phyloP scores from a whole-genome alignment of 2,113 vertebrate species.

The Choloepus hoffmanni region DNA sequence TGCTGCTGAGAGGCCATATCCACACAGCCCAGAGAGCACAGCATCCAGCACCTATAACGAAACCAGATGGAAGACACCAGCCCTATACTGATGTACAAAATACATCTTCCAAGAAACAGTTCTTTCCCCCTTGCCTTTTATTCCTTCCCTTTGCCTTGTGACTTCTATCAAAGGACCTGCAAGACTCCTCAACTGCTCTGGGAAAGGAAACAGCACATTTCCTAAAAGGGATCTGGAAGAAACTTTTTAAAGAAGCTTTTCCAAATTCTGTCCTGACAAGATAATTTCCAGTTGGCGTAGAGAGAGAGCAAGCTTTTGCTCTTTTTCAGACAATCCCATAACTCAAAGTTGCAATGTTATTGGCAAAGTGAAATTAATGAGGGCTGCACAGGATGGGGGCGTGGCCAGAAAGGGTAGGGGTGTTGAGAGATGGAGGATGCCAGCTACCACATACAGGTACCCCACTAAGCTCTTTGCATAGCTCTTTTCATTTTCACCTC shows the following conservation, averaged over 20 bases:
- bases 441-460: neutral
- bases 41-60: neutral
- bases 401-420: neutral
- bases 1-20: neutral
- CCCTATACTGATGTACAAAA: neutral
- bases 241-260: neutral
- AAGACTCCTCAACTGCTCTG: neutral
- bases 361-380: conserved; percentile 79
- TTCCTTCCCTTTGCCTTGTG: neutral
- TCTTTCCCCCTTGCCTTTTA: neutral
- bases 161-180: neutral
- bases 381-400: conserved; percentile 44
- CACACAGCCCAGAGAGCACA: neutral
- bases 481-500: neutral
- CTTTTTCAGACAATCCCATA: conserved; percentile 75
- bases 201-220: neutral
- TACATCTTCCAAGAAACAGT: neutral
- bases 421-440: fast-evolving
- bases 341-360: conserved; percentile 77
- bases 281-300: conserved; percentile 91
- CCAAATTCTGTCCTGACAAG: conserved; percentile 91
- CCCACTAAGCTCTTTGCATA: neutral
- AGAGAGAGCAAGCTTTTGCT: conserved; percentile 79
- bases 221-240: neutral
- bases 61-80: neutral